phyloP scores from a whole-genome alignment of 2,113 vertebrate species.

The Nothoprocta perdicaria region DNA sequence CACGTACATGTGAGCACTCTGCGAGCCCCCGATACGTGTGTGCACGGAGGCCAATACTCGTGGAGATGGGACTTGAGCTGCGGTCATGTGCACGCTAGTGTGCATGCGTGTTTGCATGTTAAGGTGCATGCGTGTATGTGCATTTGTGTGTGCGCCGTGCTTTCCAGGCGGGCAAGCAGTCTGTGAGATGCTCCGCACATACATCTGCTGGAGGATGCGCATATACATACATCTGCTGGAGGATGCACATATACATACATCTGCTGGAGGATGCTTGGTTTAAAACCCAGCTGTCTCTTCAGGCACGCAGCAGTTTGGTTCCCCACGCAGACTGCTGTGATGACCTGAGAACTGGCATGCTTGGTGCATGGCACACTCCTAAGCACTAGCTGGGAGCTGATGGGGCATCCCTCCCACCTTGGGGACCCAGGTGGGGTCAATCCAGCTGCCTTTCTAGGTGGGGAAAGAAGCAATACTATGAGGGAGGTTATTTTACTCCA shows the following conservation, averaged over 20 bases:
- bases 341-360: background rate
- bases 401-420: too few species aligned
- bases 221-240: too few species aligned
- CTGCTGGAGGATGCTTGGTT: background rate
- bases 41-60: background rate
- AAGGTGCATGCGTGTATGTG: background rate
- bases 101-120: too few species aligned
- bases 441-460: too few species aligned
- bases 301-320: rapidly evolving
- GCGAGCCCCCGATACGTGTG: background rate
- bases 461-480: too few species aligned
- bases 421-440: background rate
- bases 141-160: too few species aligned
- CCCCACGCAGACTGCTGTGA: background rate
- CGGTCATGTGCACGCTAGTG: too few species aligned
- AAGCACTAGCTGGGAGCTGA: rapidly evolving
- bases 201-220: too few species aligned
- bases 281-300: background rate
- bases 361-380: rapidly evolving
- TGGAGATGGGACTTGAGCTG: too few species aligned
- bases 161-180: background rate
- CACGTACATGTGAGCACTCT: background rate
- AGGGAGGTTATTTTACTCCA: too few species aligned
- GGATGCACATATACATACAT: too few species aligned
- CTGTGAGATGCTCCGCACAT: rapidly evolving